A percentile compares a stretch with the other conserved stretches of the same genome.
Evolutionary conservation across 2,797 vertebrate species (phyloP).

Genomic region (Leptoclinus maculatus): DNA sequence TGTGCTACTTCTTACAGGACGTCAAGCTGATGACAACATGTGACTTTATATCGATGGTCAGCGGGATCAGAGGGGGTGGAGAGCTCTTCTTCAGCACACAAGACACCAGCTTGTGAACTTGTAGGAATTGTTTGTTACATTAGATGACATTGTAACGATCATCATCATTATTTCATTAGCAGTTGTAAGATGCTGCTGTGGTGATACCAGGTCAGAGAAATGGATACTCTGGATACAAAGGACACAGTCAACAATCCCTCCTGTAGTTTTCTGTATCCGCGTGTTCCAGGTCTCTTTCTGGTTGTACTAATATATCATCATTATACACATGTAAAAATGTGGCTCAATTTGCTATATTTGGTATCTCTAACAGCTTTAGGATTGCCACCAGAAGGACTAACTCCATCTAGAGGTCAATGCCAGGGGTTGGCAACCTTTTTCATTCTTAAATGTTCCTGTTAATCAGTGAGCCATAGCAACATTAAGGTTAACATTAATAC

Average conservation of each 20-base stretch:
- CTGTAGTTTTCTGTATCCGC: no score
- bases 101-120: constrained; percentile 7
- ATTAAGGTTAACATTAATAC: no score
- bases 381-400: no score
- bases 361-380: no score
- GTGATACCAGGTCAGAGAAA: not conserved
- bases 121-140: constrained; percentile 10
- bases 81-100: not conserved
- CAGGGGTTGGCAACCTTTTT: no score
- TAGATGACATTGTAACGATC: constrained; percentile 15
- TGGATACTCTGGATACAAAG: no score
- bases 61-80: not conserved
- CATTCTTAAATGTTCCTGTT: no score
- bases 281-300: not conserved
- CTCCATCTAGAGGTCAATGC: no score
- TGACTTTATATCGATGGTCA: not conserved
- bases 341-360: no score
- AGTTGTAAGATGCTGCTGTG: not conserved
- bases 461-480: no score
- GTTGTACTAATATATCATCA: no score
- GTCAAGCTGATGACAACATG: constrained; percentile 6
- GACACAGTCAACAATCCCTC: not conserved
- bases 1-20: not conserved
- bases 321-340: no score
- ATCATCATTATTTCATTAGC: not conserved